These are phyloP conservation scores for Anguilla pacifica DNA, from an alignment of 2,797 vertebrate species.

Conservation along the genomic window DNA sequence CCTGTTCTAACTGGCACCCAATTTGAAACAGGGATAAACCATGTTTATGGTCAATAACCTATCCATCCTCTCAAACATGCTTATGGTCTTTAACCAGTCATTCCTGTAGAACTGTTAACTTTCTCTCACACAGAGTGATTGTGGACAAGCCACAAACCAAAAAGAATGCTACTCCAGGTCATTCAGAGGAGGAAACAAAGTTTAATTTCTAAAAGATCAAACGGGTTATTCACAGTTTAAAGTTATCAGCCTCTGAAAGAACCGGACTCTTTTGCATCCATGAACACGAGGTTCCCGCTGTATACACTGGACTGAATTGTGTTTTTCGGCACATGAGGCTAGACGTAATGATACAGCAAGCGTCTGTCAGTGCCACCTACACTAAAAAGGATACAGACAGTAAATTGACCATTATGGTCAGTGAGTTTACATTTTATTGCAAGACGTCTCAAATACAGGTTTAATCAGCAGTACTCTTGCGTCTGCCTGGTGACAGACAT, in stretches of 20 bases:
- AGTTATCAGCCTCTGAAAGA: neutral
- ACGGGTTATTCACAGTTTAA: neutral
- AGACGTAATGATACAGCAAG: neutral
- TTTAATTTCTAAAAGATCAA: neutral
- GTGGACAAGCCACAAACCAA: neutral
- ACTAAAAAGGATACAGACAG: neutral
- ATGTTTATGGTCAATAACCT: neutral
- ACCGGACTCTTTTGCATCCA: neutral
- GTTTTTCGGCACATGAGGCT: neutral
- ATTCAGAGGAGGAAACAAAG: neutral
- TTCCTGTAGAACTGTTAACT: neutral
- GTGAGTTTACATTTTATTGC: slow-evolving; percentile 9
- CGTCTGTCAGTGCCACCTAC: neutral
- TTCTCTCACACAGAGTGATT: neutral
- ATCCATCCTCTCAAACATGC: neutral
- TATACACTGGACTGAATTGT: slow-evolving; percentile 20
- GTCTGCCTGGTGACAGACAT: neutral
- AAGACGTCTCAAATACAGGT: neutral
- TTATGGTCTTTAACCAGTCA: neutral
- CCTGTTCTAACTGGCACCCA: neutral
- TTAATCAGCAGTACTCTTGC: neutral
- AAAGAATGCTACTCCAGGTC: neutral
- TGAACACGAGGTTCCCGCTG: neutral
- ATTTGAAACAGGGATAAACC: neutral
- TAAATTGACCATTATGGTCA: neutral